These are phyloP conservation scores for Thalassophryne amazonica DNA, from an alignment of 2,797 vertebrate genomes.

Conservation along the genomic window DNA sequence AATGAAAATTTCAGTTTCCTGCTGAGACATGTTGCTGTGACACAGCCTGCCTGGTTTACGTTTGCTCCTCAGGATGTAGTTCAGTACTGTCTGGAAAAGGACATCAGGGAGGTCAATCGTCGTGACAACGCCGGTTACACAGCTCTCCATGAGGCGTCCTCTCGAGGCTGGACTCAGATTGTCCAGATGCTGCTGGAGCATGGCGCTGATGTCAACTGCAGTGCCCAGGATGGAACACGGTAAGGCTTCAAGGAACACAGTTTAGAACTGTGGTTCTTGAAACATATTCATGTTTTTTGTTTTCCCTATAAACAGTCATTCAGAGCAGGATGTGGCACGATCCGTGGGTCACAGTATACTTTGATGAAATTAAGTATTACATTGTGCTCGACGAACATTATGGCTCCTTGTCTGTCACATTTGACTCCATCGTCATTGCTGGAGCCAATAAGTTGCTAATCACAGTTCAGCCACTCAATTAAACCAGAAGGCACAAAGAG, in stretches of 20 bases:
- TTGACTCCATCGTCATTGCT: too few relatives aligned
- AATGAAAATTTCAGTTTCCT: background rate
- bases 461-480: too few relatives aligned
- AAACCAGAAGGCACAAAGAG: too few relatives aligned
- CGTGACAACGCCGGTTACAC: conserved; percentile 97
- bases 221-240: conserved; percentile 96
- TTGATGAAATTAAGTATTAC: too few relatives aligned
- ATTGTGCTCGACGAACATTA: too few relatives aligned
- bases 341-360: too few relatives aligned
- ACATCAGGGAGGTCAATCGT: conserved; percentile 92
- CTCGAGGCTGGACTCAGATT: conserved; percentile 93
- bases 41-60: background rate
- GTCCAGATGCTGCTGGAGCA: conserved; percentile 92
- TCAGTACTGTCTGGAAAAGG: conserved; percentile 95
- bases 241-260: conserved; percentile 49
- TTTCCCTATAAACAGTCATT: too few relatives aligned
- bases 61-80: conserved; percentile 86
- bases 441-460: too few relatives aligned
- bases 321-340: too few relatives aligned
- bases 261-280: background rate
- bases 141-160: conserved; percentile 93
- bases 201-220: conserved; percentile 96
- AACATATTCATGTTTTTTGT: background rate
- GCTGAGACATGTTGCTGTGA: background rate
- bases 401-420: too few relatives aligned